Conservation (phyloP, 2,113 vertebrate species). For the Neolamprologus longior region DNA sequence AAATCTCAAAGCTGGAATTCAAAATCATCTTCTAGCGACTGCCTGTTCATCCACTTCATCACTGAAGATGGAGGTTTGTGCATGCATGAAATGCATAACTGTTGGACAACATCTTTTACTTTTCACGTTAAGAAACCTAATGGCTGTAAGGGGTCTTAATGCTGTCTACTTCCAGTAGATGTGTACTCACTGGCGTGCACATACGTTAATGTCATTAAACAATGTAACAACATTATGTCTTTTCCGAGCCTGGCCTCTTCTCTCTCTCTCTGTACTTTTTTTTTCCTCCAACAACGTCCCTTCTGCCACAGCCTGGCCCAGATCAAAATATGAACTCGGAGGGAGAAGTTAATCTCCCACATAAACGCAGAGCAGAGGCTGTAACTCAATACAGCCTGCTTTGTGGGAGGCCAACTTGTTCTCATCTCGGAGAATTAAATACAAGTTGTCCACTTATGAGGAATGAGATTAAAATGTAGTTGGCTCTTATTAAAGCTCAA, state of each 20-base stretch:
- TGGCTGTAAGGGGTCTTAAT: neutral
- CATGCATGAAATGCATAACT: neutral
- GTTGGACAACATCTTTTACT: neutral
- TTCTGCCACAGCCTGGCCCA: conserved; percentile 12
- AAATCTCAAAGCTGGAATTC: neutral
- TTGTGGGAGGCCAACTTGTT: conserved; percentile 57
- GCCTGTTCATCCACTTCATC: conserved; percentile 1
- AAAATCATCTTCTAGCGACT: neutral
- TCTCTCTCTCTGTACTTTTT: neutral
- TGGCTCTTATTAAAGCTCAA: conserved; percentile 54
- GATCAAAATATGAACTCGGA: conserved; percentile 54
- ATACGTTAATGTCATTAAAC: conserved; percentile 7
- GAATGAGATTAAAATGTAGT: conserved; percentile 64
- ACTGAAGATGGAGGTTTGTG: neutral
- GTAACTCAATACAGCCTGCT: conserved; percentile 50
- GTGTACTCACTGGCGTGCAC: neutral
- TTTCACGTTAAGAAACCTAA: neutral
- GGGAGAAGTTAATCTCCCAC: conserved; percentile 58
- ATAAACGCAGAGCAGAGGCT: conserved; percentile 43
- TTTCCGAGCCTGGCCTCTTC: neutral
- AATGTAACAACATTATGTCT: conserved; percentile 7
- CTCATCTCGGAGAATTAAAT: conserved; percentile 60
- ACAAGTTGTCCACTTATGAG: conserved; percentile 60
- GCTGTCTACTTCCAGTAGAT: neutral
- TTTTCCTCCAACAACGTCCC: neutral